Percentiles rank a stretch among this genome's conserved stretches.
Evolutionary conservation across 2,797 vertebrate species (phyloP).

Genomic region (Crax fasciolata): DNA sequence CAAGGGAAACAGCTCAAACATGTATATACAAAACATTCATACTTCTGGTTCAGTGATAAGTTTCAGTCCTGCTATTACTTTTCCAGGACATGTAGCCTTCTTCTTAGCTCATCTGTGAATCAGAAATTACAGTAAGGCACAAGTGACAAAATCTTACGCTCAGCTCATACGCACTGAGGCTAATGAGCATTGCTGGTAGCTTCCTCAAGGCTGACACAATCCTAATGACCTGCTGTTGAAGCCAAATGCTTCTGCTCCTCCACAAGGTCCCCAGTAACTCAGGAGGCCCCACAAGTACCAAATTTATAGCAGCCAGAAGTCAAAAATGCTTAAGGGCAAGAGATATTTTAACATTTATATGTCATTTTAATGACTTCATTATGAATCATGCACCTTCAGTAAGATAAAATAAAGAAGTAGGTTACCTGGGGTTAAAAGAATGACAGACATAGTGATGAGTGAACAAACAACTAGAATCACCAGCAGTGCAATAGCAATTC

Average conservation of each 20-base stretch:
- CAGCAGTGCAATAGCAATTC: slow-evolving; percentile 96
- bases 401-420: slow-evolving; percentile 59
- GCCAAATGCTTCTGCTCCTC: background rate
- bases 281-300: background rate
- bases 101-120: background rate
- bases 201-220: background rate
- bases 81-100: background rate
- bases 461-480: slow-evolving; percentile 98
- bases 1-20: background rate
- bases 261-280: background rate
- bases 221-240: background rate
- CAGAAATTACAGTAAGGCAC: background rate
- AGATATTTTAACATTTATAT: slow-evolving; percentile 23
- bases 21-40: background rate
- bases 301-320: background rate
- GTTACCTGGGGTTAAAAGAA: slow-evolving; percentile 96
- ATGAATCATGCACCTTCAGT: slow-evolving; percentile 40
- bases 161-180: background rate
- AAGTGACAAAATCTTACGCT: background rate
- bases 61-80: background rate
- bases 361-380: slow-evolving; percentile 44
- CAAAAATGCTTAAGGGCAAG: slow-evolving; percentile 23
- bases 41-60: background rate
- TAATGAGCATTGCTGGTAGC: background rate
- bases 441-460: slow-evolving; percentile 98